Base-by-base conservation (phyloP, 1,140 invertebrate genomes). In the Drosophila yakuba region DNA sequence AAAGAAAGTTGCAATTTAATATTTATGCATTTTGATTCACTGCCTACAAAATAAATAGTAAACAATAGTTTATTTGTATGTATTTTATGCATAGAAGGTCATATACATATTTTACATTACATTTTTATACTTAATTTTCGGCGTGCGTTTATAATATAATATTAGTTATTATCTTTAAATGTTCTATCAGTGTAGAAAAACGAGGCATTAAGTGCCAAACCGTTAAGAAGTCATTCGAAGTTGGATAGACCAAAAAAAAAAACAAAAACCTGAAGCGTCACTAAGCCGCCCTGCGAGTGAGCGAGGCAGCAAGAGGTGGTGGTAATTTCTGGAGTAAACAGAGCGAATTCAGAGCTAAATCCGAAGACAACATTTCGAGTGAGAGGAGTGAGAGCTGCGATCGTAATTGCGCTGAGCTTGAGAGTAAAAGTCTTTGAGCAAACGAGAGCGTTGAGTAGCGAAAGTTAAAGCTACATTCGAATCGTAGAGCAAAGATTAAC, bases 181-280 rank as follows among this genome's bases (percentile, higher is more conserved):
- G 32, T 62, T 62, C 17, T 38, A 20, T 20, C 36, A 4, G 64
- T 66, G 64, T 66, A 74, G 15, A 28, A 82, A 83, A 83, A 84
- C 73, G 44, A 73, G 68, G 83, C 73, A 83, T 88, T 88, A 88
- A 89, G 84, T 89, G 76, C 84, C 76, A 76, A 77, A 88, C 83
- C 83, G 83, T 88, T 88, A 88, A 88, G 79, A 86, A 86, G 83
- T 83, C 83, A 80, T 83, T 84, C 67, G 56, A 71, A 50, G 67
- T 71, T 71, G 80, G 68, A 12, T 38, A 72, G 66, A 51, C 52
- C 20, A 57, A 25, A 60, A 86, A 17, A 17, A 17, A 20, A 20
- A 20, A 20, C 20, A 20, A 20, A 85, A 85, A 71, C 63, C 63
- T 86, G 71, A 89, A 68, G 75, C 47, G 72, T 54, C 73, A 62